Base-by-base conservation (phyloP, 2,888 invertebrate species). In the Petrolisthes manimaculis region DNA sequence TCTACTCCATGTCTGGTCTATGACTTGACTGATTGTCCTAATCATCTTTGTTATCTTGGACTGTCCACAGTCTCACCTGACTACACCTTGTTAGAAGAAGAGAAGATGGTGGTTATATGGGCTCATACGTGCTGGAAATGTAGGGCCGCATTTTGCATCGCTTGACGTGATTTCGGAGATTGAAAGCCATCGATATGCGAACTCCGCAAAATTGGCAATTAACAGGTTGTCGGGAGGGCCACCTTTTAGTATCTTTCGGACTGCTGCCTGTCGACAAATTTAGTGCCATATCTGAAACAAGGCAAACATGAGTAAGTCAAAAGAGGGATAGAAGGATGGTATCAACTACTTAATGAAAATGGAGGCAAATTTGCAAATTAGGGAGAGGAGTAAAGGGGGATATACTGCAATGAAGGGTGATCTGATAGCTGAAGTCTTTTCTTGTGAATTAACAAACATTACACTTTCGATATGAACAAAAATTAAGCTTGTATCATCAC, bases 181-280 rank as follows among this genome's bases (percentile, higher is more conserved):
- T 91, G 89, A 91, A 91, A 81, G 91, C 91, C 91, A 91, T 91
- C 80, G 89, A 89, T 85, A 91, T 89, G 86, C 89, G 88, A 83
- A 91, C 91, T 86, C 91, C 91, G 84, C 91, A 91, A 88, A 86
- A 91, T 82, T 89, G 89, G 83, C 91, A 91, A 87, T 91, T 91
- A 69, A 91, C 91, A 81, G 91, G 91, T 86, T 91, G 91, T 86
- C 91, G 86, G 78, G 91, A 91, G 83, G 91, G 91, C 91, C 91
- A 91, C 84, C 89, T 89, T 89, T 91, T 91, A 84, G 89, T 91
- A 79, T 86, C 89, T 88, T 86, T 91, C 86, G 90, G 88, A 86
- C 84, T 86, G 88, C 88, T 82, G 86, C 88, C 90, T 88, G 88
- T 89, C 88, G 88, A 88, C 90, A 90, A 86, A 90, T 90, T 90